These are phyloP conservation scores for Eleginops maclovinus DNA, from an alignment of 2,113 vertebrate genomes.

Conservation along the genomic window DNA sequence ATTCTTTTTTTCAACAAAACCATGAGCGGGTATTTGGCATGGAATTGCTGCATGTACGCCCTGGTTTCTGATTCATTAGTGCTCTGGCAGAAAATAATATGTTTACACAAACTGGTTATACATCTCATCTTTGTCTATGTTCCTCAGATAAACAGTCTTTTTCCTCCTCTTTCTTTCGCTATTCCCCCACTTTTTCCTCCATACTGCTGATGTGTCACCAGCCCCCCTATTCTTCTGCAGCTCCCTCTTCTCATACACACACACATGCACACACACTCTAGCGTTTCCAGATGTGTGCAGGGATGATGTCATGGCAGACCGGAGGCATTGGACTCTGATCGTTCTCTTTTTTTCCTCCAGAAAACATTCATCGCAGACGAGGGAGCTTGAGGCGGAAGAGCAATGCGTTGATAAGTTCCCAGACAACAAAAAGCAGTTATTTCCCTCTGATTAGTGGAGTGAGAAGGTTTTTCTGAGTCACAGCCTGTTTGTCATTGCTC, in stretches of 20 bases:
- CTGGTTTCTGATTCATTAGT: conserved; percentile 39
- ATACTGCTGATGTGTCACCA: conserved; percentile 79
- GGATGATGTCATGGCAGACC: conserved; percentile 83
- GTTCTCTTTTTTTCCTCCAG: conserved; percentile 57
- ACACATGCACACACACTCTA: conserved; percentile 63
- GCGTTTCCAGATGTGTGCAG: conserved; percentile 81
- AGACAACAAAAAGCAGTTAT: conserved; percentile 51
- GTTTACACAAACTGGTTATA: conserved; percentile 45
- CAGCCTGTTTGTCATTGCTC: conserved; percentile 33
- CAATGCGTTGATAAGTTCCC: conserved; percentile 58
- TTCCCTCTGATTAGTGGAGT: conserved; percentile 47
- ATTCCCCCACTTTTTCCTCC: conserved; percentile 20
- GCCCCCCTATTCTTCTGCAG: conserved; percentile 53
- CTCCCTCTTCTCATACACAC: conserved; percentile 41
- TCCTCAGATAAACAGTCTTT: conserved; percentile 46
- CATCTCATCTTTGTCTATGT: conserved; percentile 51
- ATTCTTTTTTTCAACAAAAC: not conserved
- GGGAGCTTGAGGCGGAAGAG: conserved; percentile 59
- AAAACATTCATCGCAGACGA: conserved; percentile 67
- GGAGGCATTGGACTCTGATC: conserved; percentile 70
- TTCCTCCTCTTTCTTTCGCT: conserved; percentile 12
- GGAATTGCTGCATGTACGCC: not conserved
- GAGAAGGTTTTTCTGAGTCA: conserved; percentile 64
- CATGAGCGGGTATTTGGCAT: conserved; percentile 20
- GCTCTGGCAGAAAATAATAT: conserved; percentile 6